Base-by-base conservation (phyloP, 2,797 vertebrate species). In the Fistularia commersonii region DNA sequence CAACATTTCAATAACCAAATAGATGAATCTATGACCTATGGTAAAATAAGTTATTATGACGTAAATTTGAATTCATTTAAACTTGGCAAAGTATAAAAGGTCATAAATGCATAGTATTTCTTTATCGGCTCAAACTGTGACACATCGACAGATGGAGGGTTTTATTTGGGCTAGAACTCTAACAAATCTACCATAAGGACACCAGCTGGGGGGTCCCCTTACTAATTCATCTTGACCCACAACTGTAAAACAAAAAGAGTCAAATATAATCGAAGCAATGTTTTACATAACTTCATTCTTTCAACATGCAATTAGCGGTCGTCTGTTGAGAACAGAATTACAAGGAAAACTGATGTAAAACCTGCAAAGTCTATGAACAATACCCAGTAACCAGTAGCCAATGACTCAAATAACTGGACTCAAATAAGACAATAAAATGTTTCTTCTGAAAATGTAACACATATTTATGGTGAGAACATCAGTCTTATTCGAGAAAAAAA, bases 61-160 rank as follows among this genome's bases (percentile, higher is more conserved):
- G 1, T 38, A 15, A 46, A 34, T 0, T 13, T 7, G 43, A 5
- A 38, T 60, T 45, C 10, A 6, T 34, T 13, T 33, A 59, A 63
- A 52, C n/a, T 6, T 23, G 8, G 23, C 13, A n/a, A 46, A n/a
- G 40, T 48, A 58, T 54, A 44, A 9, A 49, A 60, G 46, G 49
- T 54, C 34, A 64, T 45, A 33, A 31, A 11, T 23, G 7, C 4
- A 47, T 8, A 57, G 13, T 23, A 23, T 23, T 23, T 23, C 23
- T 23, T 23, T 23, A 23, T 23, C 23, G 4, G 23, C 23, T 23
- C 23, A 23, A 23, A 23, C 32, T 54, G 12, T 10, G 40, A 48
- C 48, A 49, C 45, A 54, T 42, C 41, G 62, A 53, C 79, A 86
- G 82, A 86, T 84, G 81, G 82, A 72, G 59, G 77, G 80, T 81